Conservation (phyloP, 2,797 vertebrate species). For the Sarcoramphus papa region DNA sequence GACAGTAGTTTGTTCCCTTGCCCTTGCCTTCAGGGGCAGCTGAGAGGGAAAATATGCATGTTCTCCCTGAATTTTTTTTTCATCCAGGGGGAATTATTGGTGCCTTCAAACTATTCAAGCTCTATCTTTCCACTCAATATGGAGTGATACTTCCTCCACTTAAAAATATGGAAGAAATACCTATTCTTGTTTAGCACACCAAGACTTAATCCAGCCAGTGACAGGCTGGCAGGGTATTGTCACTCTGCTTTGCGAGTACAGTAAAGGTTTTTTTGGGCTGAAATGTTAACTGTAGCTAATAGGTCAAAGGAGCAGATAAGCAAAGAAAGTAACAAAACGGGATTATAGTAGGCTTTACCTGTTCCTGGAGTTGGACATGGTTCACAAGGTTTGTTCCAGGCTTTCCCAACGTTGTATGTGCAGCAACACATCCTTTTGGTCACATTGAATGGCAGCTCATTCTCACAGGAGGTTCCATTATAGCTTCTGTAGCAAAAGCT, state of each 20-base stretch:
- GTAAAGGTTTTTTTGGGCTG: too few relatives aligned
- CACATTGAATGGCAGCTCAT: slow-evolving; percentile 81
- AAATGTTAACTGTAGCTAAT: not conserved
- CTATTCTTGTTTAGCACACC: not conserved
- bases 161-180: not conserved
- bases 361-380: slow-evolving; percentile 77
- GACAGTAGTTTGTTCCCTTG: not conserved
- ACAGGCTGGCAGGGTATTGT: not conserved
- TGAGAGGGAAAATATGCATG: not conserved
- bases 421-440: slow-evolving; percentile 85
- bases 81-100: not conserved
- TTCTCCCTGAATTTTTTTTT: not conserved
- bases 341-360: slow-evolving; percentile 53
- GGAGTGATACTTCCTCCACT: not conserved
- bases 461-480: slow-evolving; percentile 81
- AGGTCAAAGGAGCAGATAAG: not conserved
- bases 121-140: not conserved
- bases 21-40: not conserved
- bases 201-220: not conserved
- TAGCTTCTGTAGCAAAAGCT: slow-evolving; percentile 83
- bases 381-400: slow-evolving; percentile 85
- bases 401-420: slow-evolving; percentile 83
- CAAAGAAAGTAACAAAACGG: not conserved
- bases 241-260: not conserved
- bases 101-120: not conserved